phyloP scores from a whole-genome alignment of 37 sponge, comb jelly and placozoan genomes.

The Aphrocallistes beatrix region DNA sequence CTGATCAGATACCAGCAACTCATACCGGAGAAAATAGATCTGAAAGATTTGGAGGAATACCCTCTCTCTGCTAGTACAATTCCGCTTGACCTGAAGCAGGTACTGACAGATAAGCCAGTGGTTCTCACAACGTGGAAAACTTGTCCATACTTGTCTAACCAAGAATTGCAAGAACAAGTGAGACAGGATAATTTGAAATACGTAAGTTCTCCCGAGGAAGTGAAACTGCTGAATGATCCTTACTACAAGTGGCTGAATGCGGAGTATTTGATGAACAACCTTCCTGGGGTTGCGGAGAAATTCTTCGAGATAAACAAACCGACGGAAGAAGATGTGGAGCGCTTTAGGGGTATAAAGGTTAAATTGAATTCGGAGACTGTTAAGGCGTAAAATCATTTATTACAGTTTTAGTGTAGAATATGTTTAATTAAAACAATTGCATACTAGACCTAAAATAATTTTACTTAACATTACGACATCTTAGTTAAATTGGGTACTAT shows the following conservation, averaged over 20 bases:
- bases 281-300: too few species aligned
- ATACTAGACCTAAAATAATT: too few species aligned
- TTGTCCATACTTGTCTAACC: neutral
- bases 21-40: neutral
- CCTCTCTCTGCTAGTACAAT: constrained; percentile 1
- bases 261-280: too few species aligned
- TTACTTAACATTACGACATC: too few species aligned
- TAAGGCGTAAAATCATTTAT: too few species aligned
- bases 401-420: too few species aligned
- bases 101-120: neutral
- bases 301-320: too few species aligned
- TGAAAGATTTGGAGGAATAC: neutral
- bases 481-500: too few species aligned
- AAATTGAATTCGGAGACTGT: too few species aligned
- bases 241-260: neutral
- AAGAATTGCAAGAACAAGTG: neutral
- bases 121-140: neutral
- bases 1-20: neutral
- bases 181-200: neutral
- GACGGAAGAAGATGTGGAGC: too few species aligned
- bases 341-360: too few species aligned
- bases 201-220: neutral
- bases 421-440: too few species aligned
- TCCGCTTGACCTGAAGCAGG: neutral
- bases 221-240: neutral